These are phyloP conservation scores for Pollenia angustigena DNA, from an alignment of 2,888 invertebrate species.

Conservation along the genomic window DNA sequence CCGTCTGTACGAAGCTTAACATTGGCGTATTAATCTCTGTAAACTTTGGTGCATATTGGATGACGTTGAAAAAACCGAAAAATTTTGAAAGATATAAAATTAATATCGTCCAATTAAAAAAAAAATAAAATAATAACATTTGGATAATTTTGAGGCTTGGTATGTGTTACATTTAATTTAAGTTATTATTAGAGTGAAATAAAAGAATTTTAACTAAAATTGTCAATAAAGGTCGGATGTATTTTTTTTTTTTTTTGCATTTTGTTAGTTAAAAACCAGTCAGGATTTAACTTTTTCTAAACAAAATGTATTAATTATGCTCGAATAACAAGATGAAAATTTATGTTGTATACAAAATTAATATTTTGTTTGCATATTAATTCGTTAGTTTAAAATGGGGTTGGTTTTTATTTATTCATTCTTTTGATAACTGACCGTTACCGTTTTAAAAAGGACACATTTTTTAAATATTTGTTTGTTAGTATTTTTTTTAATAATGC, in stretches of 20 bases:
- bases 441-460: not conserved
- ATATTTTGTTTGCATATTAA: constrained; percentile 9
- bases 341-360: constrained; percentile 44
- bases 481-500: not conserved
- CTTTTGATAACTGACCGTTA: constrained; percentile 47
- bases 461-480: not conserved
- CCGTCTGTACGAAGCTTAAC: no score
- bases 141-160: no score
- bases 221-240: constrained; percentile 2
- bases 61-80: no score
- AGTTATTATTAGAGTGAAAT: no score
- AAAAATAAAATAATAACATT: no score
- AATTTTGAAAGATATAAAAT: no score
- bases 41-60: no score
- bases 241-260: not conserved
- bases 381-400: constrained; percentile 45
- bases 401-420: constrained; percentile 30
- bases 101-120: no score
- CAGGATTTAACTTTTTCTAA: constrained; percentile 34
- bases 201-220: not conserved
- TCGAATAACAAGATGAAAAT: constrained; percentile 61
- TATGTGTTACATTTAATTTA: no score
- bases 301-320: constrained; percentile 65
- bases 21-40: no score
- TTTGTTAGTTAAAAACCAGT: constrained; percentile 19